Conservation (phyloP, 2,113 vertebrate genomes). For the Oncorhynchus keta region DNA sequence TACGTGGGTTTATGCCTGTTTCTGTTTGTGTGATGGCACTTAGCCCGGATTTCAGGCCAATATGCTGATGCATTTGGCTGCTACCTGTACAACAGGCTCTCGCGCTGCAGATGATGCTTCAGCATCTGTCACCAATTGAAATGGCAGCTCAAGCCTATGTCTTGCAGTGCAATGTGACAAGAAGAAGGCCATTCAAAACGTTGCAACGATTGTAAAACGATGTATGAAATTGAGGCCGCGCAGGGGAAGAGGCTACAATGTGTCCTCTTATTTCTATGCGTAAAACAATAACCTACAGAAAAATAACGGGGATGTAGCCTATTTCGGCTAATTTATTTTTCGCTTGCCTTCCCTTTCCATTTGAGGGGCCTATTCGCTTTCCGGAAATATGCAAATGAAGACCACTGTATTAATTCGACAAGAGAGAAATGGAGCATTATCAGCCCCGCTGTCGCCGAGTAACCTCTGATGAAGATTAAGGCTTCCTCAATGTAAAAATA, state of each 20-base stretch:
- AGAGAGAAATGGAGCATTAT: background rate
- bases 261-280: background rate
- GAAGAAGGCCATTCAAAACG: constrained; percentile 3
- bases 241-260: background rate
- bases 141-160: constrained; percentile 41
- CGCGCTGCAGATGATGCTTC: constrained; percentile 44
- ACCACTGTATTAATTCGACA: background rate
- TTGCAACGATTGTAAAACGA: constrained; percentile 44
- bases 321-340: background rate
- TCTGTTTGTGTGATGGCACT: constrained; percentile 42
- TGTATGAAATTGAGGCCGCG: background rate
- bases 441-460: background rate
- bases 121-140: constrained; percentile 50
- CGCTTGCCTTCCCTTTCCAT: background rate
- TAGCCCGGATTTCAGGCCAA: constrained; percentile 16
- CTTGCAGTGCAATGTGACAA: constrained; percentile 8
- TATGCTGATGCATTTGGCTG: constrained; percentile 34
- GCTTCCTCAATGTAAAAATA: background rate
- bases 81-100: constrained; percentile 44
- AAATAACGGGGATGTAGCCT: background rate
- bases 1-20: constrained; percentile 9
- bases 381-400: background rate
- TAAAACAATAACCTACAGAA: background rate
- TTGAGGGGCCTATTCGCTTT: background rate
- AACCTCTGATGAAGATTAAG: background rate